Evolutionary conservation across 2,888 invertebrate species (phyloP).

Genomic region (Salticus scenicus): DNA sequence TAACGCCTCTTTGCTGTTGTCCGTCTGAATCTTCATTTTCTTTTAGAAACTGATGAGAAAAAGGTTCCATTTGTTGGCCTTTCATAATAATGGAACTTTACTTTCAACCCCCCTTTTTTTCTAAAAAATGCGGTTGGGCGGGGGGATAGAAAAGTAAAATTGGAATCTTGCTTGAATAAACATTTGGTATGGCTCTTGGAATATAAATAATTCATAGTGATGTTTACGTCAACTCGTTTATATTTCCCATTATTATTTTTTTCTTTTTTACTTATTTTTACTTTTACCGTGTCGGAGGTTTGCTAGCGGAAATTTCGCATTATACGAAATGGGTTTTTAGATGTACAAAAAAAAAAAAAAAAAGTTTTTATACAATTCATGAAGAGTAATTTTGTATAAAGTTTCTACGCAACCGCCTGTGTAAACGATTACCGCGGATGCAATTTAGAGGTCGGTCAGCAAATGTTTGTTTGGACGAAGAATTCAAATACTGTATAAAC

Average conservation of each 20-base stretch:
- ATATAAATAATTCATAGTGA: conserved; percentile 69
- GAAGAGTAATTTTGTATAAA: conserved; percentile 66
- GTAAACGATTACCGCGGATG: conserved; percentile 62
- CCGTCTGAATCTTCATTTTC: conserved; percentile 67
- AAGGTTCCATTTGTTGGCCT: conserved; percentile 69
- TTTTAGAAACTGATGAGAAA: conserved; percentile 64
- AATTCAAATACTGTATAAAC: conserved; percentile 5
- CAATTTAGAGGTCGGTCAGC: conserved; percentile 52
- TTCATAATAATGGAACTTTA: conserved; percentile 68
- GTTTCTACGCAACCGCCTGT: conserved; percentile 49
- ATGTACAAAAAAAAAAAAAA: not conserved
- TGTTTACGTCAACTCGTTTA: conserved; percentile 67
- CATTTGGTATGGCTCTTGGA: conserved; percentile 67
- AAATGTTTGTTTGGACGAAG: conserved; percentile 53
- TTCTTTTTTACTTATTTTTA: conserved; percentile 26
- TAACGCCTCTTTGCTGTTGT: conserved; percentile 67
- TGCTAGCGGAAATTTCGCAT: conserved; percentile 68
- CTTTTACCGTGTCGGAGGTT: conserved; percentile 42
- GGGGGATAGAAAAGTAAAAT: conserved; percentile 49
- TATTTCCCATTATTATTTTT: conserved; percentile 27
- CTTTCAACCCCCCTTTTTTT: not conserved
- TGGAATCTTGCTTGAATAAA: conserved; percentile 70
- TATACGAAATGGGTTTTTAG: conserved; percentile 56
- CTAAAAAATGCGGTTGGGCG: not conserved
- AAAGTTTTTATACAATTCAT: conserved; percentile 69